Evolutionary conservation across 2,797 vertebrate genomes (phyloP).

Genomic region (Decapterus maruadsi): DNA sequence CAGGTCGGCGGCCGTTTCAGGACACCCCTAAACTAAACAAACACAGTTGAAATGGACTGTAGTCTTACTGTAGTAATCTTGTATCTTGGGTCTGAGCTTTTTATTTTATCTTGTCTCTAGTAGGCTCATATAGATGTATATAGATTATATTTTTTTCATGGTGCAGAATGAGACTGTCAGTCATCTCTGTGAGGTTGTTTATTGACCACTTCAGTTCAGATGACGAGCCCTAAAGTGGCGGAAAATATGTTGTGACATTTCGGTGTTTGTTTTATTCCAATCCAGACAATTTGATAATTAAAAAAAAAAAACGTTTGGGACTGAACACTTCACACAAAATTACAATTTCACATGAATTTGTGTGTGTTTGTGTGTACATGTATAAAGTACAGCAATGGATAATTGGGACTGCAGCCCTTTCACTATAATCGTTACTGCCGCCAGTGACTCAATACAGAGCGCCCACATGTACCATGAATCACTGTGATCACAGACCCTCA

Average conservation of each 20-base stretch:
- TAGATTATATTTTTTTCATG: constrained; percentile 1
- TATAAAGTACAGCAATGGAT: constrained; percentile 13
- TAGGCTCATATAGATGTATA: not conserved
- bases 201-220: not conserved
- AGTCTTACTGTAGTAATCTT: not conserved
- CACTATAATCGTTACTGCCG: constrained; percentile 24
- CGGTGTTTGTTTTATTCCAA: not conserved
- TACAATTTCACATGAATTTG: not conserved
- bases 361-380: constrained; percentile 6
- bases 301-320: not conserved
- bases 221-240: not conserved
- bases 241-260: constrained; percentile 14
- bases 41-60: not conserved
- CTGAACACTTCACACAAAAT: not conserved
- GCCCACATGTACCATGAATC: constrained; percentile 74
- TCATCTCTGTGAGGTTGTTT: not conserved
- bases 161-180: not conserved
- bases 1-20: not conserved
- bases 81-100: not conserved
- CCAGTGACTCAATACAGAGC: constrained; percentile 63
- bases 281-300: not conserved
- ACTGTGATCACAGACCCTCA: constrained; percentile 63
- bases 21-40: not conserved
- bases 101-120: not conserved
- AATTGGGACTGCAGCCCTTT: constrained; percentile 35